Percentiles rank a stretch among this genome's conserved stretches.
Conservation (phyloP, 2,888 invertebrate species). For the Uropetala carovei region DNA sequence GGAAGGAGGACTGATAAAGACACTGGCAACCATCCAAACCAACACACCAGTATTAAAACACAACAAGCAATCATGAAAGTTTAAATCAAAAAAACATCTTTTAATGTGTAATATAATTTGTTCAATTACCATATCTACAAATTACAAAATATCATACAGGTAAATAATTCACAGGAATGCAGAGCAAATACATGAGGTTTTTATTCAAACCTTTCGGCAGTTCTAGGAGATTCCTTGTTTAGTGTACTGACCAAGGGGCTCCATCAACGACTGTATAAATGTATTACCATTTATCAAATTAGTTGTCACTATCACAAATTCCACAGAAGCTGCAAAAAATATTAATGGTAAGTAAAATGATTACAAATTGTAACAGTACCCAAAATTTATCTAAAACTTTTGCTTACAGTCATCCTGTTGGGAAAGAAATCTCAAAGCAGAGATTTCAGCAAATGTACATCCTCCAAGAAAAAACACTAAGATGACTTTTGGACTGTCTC, state of each 20-base stretch:
- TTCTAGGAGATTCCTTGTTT: not conserved
- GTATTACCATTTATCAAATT: conserved; percentile 93
- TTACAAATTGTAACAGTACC: conserved; percentile 40
- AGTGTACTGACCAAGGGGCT: conserved; percentile 71
- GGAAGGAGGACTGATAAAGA: too few relatives aligned
- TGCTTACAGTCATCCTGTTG: conserved; percentile 77
- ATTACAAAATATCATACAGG: conserved; percentile 10
- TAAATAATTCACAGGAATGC: not conserved
- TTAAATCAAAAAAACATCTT: too few relatives aligned
- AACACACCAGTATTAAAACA: too few relatives aligned
- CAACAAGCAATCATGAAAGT: too few relatives aligned
- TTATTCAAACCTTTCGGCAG: not conserved
- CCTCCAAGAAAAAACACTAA: conserved; percentile 98
- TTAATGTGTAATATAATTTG: too few relatives aligned
- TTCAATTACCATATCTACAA: not conserved
- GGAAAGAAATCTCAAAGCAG: conserved; percentile 79
- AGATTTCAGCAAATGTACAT: conserved; percentile 94
- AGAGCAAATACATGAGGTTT: not conserved
- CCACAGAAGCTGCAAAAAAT: conserved; percentile 82
- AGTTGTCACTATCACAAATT: conserved; percentile 93
- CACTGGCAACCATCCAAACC: too few relatives aligned
- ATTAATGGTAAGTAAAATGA: conserved; percentile 50
- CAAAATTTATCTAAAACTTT: not conserved
- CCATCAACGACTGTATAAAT: conserved; percentile 87
- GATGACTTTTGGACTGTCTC: conserved; percentile 83